phyloP scores from a whole-genome alignment of 2,797 vertebrate genomes.

The Cossypha caffra region DNA sequence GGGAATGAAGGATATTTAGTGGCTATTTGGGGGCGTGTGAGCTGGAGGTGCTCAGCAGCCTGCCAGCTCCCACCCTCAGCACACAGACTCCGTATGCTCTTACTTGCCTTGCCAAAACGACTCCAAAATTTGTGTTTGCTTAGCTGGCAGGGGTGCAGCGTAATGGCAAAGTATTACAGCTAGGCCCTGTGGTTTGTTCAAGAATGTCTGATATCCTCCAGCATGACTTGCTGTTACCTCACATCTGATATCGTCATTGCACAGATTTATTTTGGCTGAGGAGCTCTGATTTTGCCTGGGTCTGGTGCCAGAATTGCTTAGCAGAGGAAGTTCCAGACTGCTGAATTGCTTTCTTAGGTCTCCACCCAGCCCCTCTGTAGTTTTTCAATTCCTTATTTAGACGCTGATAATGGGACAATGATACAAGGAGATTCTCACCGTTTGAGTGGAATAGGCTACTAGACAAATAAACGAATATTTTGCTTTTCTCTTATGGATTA shows the following conservation, averaged over 20 bases:
- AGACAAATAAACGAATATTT: background rate
- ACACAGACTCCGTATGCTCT: background rate
- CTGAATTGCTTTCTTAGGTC: conserved; percentile 73
- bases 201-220: conserved; percentile 67
- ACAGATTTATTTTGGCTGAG: conserved; percentile 73
- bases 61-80: background rate
- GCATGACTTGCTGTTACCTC: conserved; percentile 66
- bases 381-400: conserved; percentile 70
- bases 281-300: conserved; percentile 38
- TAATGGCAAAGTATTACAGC: conserved; percentile 24
- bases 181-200: conserved; percentile 51
- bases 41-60: background rate
- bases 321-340: conserved; percentile 72
- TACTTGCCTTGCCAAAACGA: background rate
- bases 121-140: conserved; percentile 33
- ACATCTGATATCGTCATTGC: conserved; percentile 69
- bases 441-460: background rate
- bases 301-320: conserved; percentile 71
- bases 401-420: conserved; percentile 39
- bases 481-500: background rate
- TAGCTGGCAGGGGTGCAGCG: conserved; percentile 18
- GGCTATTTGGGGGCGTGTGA: background rate
- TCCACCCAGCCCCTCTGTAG: conserved; percentile 57
- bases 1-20: background rate
- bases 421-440: conserved; percentile 37